Evolutionary conservation across 2,113 vertebrate genomes (phyloP).

Genomic region (Microtus montanus): DNA sequence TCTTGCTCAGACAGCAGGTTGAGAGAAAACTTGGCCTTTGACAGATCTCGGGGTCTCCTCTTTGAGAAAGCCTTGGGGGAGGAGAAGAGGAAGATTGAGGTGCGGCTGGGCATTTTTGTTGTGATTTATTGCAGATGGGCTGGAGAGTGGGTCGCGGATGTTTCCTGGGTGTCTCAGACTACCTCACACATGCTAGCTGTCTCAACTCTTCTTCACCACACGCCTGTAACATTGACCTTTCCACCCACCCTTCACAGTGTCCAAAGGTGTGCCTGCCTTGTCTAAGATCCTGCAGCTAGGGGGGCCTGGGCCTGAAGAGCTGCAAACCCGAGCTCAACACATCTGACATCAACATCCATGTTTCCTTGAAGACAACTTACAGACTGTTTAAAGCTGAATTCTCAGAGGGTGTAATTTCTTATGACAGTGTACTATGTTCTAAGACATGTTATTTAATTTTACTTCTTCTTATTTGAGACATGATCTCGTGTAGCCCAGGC

Average conservation of each 20-base stretch:
- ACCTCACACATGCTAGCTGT: background rate
- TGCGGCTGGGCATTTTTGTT: background rate
- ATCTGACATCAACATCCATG: background rate
- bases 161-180: background rate
- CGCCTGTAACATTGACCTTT: background rate
- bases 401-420: slow-evolving; percentile 21
- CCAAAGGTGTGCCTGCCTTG: background rate
- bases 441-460: background rate
- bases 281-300: background rate
- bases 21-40: slow-evolving; percentile 32
- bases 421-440: background rate
- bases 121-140: background rate
- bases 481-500: background rate
- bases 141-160: background rate
- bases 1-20: background rate
- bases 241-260: background rate
- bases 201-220: background rate
- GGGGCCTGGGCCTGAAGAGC: background rate
- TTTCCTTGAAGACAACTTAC: background rate
- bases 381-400: background rate
- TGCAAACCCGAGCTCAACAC: background rate
- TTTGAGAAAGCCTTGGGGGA: slow-evolving; percentile 1
- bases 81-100: background rate
- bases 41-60: background rate
- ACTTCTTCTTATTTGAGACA: background rate